Evolutionary conservation across 2,888 invertebrate species (phyloP).

Genomic region (Troides aeacus): DNA sequence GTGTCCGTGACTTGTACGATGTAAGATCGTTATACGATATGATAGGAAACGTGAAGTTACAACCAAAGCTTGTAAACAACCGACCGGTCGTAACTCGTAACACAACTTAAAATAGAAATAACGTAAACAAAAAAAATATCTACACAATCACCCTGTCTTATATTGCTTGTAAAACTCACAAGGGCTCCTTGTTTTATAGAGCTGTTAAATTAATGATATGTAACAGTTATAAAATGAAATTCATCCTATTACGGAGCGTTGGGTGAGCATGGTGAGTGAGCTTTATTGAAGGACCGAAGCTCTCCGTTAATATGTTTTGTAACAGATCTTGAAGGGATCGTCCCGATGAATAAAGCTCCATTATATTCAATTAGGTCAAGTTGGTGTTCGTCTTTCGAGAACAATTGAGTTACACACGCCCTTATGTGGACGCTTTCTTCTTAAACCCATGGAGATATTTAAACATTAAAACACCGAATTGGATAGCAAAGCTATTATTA

Average conservation of each 20-base stretch:
- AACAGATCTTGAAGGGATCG: constrained; percentile 59
- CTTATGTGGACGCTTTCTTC: constrained; percentile 69
- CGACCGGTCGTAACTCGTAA: constrained; percentile 29
- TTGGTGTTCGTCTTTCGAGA: constrained; percentile 69
- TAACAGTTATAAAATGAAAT: constrained; percentile 59
- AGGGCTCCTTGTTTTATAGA: constrained; percentile 52
- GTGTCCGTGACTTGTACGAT: constrained; percentile 36
- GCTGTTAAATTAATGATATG: constrained; percentile 64
- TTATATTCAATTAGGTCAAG: constrained; percentile 79
- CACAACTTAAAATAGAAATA: constrained; percentile 38
- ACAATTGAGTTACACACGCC: constrained; percentile 74
- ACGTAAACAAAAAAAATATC: constrained; percentile 38
- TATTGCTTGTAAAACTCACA: constrained; percentile 39
- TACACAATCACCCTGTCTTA: constrained; percentile 41
- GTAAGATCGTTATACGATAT: not conserved
- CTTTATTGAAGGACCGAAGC: constrained; percentile 37
- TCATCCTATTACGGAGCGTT: constrained; percentile 42
- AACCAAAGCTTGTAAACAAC: constrained; percentile 20
- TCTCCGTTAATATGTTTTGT: constrained; percentile 59
- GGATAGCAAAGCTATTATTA: constrained; percentile 53
- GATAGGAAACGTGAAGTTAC: constrained; percentile 21
- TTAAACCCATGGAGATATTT: constrained; percentile 64
- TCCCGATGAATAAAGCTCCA: constrained; percentile 68
- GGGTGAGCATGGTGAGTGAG: constrained; percentile 36
- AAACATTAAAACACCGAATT: constrained; percentile 60